phyloP scores from a whole-genome alignment of 2,888 invertebrate species.

The Criorhina ranunculi region DNA sequence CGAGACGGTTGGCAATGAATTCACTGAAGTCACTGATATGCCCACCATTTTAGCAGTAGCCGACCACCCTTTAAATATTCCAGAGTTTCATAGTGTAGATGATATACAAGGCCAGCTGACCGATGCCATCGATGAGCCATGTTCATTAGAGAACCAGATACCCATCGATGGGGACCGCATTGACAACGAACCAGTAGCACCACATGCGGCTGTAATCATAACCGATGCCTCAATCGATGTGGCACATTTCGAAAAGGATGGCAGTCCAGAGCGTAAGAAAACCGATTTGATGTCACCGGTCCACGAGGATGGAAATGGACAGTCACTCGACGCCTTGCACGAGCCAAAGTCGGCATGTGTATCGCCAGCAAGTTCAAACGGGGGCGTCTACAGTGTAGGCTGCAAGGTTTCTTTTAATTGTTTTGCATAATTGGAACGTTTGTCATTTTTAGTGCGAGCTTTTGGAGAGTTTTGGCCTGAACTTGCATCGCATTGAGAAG shows the following conservation, averaged over 20 bases:
- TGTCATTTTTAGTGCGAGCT: slow-evolving; percentile 89
- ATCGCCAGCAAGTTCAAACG: slow-evolving; percentile 95
- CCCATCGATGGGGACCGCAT: slow-evolving; percentile 58
- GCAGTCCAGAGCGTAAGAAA: slow-evolving; percentile 83
- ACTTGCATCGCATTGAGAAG: slow-evolving; percentile 97
- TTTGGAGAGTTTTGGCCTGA: slow-evolving; percentile 93
- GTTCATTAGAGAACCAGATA: slow-evolving; percentile 64
- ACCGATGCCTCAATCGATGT: slow-evolving; percentile 90
- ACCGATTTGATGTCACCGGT: slow-evolving; percentile 84
- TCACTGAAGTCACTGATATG: slow-evolving; percentile 80
- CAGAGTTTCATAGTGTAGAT: slow-evolving; percentile 84
- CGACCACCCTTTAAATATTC: slow-evolving; percentile 75
- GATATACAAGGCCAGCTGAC: slow-evolving; percentile 84
- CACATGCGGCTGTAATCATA: slow-evolving; percentile 86
- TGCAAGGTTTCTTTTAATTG: background rate
- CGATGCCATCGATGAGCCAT: slow-evolving; percentile 85
- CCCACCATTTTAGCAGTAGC: slow-evolving; percentile 56
- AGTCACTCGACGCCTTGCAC: slow-evolving; percentile 82
- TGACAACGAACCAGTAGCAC: slow-evolving; percentile 62
- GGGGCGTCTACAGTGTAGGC: slow-evolving; percentile 94
- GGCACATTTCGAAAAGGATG: slow-evolving; percentile 82
- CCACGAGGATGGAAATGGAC: slow-evolving; percentile 85
- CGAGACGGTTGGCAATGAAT: slow-evolving; percentile 84
- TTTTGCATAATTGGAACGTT: background rate
- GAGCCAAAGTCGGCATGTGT: slow-evolving; percentile 88